phyloP scores from a whole-genome alignment of 2,888 invertebrate species.

The Cantharis rufa region DNA sequence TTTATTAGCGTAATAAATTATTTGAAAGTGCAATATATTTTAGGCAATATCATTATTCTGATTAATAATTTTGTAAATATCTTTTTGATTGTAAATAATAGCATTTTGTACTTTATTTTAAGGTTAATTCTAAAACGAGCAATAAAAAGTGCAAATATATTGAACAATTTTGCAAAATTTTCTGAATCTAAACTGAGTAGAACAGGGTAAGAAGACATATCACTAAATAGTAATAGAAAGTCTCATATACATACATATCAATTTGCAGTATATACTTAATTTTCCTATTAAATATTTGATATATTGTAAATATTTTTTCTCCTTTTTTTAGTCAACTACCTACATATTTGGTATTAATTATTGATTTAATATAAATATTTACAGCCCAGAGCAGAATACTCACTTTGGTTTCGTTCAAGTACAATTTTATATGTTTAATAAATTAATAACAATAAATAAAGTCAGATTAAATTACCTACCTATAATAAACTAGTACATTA shows the following conservation, averaged over 20 bases:
- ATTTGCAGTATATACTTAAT: slow-evolving; percentile 22
- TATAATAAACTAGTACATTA: neutral
- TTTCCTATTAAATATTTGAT: slow-evolving; percentile 21
- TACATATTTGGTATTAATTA: slow-evolving; percentile 9
- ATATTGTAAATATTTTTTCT: slow-evolving; percentile 20
- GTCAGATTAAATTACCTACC: neutral
- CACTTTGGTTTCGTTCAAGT: neutral
- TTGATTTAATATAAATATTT: neutral
- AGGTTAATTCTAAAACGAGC: slow-evolving; percentile 26
- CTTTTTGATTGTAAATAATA: slow-evolving; percentile 22
- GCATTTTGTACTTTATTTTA: slow-evolving; percentile 26
- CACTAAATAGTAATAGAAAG: slow-evolving; percentile 28
- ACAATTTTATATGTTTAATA: neutral
- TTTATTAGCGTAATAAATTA: slow-evolving; percentile 36
- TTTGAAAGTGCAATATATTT: slow-evolving; percentile 54
- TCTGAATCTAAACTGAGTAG: slow-evolving; percentile 20
- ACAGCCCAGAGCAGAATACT: neutral
- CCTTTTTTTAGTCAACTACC: slow-evolving; percentile 9
- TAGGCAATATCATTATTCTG: slow-evolving; percentile 45
- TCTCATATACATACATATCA: slow-evolving; percentile 29
- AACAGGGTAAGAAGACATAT: slow-evolving; percentile 32
- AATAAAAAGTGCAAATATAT: slow-evolving; percentile 30
- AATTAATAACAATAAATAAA: neutral
- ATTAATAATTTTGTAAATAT: neutral
- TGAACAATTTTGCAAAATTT: slow-evolving; percentile 22